phyloP scores from a whole-genome alignment of 2,888 invertebrate species.

The Drosophila siamana region DNA sequence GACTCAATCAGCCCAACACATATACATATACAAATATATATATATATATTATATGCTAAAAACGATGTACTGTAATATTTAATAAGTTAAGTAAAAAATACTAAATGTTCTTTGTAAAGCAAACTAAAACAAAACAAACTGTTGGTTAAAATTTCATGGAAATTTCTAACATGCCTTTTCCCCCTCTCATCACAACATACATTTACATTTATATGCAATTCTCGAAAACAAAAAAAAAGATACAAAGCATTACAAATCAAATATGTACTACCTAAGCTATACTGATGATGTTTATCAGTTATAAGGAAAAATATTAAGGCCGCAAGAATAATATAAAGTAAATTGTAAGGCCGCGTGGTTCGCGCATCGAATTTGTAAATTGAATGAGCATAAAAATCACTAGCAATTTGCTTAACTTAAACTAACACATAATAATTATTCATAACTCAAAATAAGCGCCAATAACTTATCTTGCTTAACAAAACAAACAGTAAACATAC shows the following conservation, averaged over 20 bases:
- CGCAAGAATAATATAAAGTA: slow-evolving; percentile 14
- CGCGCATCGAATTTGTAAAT: slow-evolving; percentile 34
- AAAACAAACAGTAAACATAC: slow-evolving; percentile 37
- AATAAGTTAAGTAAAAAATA: slow-evolving; percentile 34
- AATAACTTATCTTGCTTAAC: slow-evolving; percentile 48
- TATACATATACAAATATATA: slow-evolving; percentile 13
- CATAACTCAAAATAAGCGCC: slow-evolving; percentile 32
- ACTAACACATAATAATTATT: slow-evolving; percentile 8
- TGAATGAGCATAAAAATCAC: slow-evolving; percentile 10
- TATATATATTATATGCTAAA: slow-evolving; percentile 29
- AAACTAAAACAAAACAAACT: slow-evolving; percentile 19
- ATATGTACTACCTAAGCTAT: slow-evolving; percentile 23
- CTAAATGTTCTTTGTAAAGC: slow-evolving; percentile 54
- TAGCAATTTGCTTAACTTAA: slow-evolving; percentile 6
- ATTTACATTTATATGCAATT: slow-evolving; percentile 24
- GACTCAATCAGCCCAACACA: slow-evolving; percentile 6
- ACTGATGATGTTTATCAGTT: slow-evolving; percentile 36
- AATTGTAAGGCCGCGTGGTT: too few relatives aligned
- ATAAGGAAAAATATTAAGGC: slow-evolving; percentile 26
- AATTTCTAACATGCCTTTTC: slow-evolving; percentile 66
- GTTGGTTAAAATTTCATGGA: slow-evolving; percentile 66
- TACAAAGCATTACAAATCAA: slow-evolving; percentile 48
- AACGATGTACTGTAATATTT: slow-evolving; percentile 40
- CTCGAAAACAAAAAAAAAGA: slow-evolving; percentile 35
- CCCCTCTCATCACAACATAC: slow-evolving; percentile 4